These are phyloP conservation scores for Podarcis lilfordi DNA, from an alignment of 2,797 vertebrate species.

Conservation along the genomic window DNA sequence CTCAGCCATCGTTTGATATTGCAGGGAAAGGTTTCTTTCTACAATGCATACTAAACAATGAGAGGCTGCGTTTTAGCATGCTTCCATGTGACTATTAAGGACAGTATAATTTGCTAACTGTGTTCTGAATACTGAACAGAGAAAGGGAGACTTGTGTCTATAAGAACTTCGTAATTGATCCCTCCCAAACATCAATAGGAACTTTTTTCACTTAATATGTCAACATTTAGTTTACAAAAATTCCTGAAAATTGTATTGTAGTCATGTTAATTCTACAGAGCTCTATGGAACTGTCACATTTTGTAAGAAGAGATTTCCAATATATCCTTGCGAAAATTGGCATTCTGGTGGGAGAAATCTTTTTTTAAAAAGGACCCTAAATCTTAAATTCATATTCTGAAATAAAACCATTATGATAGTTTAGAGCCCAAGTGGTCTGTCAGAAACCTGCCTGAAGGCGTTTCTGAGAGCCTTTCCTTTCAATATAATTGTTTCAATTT, in stretches of 20 bases:
- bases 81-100: neutral
- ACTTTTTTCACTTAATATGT: neutral
- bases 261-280: neutral
- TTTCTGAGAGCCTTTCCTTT: neutral
- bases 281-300: neutral
- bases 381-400: neutral
- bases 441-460: neutral
- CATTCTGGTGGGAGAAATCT: neutral
- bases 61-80: neutral
- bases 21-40: neutral
- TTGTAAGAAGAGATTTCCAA: neutral
- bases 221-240: neutral
- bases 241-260: neutral
- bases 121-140: neutral
- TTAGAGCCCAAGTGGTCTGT: neutral
- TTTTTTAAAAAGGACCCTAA: neutral
- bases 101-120: neutral
- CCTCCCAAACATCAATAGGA: neutral
- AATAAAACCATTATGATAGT: neutral
- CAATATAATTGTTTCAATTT: slow-evolving; percentile 1
- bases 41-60: neutral
- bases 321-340: neutral
- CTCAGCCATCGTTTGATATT: neutral
- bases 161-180: too few species aligned
- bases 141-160: neutral